Evolutionary conservation across 2,888 invertebrate species (phyloP), one percentile per base, ranked within the genome.

Genomic region (Agrochola macilenta): DNA sequence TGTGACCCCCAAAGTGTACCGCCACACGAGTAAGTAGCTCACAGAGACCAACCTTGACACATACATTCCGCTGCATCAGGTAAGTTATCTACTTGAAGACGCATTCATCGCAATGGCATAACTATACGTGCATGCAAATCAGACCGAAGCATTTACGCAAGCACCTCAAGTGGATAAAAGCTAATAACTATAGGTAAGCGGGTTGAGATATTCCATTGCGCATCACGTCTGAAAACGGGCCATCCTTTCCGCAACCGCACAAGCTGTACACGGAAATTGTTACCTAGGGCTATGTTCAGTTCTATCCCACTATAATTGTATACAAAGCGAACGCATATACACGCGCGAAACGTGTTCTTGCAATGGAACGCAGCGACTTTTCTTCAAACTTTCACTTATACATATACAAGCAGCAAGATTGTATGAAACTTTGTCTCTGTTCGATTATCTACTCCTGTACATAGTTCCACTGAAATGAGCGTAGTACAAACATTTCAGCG

Each of bases 11-110:
- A 63, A 72, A 72, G 14, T 57, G 14, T 72, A 54, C 0, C 3
- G 8, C 5, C 46, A n/a, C 46, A 39, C 8, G 80, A 78, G 46
- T 78, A 78, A n/a, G 11, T 80, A 80, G 0, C 23, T 17, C 0
- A 63, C 63, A 72, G 77, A 80, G n/a, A 30, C 17, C 35, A n/a
- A n/a, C n/a, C n/a, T n/a, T n/a, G n/a, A n/a, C 26, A 26, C n/a
- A 57, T 57, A 26, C 5, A 57, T 57, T n/a, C 5, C n/a, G 12
- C 57, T 57, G n/a, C 12, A 26, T 58, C 57, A 58, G 12, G n/a
- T 14, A 58, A 26, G 14, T 58, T 26, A 58, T 26, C 12, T 26
- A 58, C 26, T 14, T 58, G 12, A 26, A 26, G n/a, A 58, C 14
- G 2, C 14, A 2, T 58, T n/a, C n/a, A 58, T 9, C 23, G 52